A percentile compares a stretch with the other conserved stretches of the same genome.
Evolutionary conservation across 2,888 invertebrate genomes (phyloP).

Genomic region (Pristionchus entomophagus): DNA sequence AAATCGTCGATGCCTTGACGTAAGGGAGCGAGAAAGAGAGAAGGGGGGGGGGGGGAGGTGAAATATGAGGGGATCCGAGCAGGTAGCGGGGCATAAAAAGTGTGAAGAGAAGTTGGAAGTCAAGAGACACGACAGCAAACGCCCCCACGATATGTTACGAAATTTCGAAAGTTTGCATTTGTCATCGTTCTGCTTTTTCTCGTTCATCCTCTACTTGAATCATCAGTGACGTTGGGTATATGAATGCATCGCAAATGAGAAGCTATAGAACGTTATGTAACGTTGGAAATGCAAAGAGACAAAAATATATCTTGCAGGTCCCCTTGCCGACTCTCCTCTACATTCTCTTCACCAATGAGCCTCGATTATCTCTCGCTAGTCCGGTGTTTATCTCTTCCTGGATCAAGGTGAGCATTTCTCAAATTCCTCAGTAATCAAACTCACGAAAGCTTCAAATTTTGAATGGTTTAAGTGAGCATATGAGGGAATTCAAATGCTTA

Average conservation of each 20-base stretch:
- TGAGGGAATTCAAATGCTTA: not conserved
- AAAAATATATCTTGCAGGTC: slow-evolving; percentile 59
- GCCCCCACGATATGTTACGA: not conserved
- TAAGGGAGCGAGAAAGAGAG: slow-evolving; percentile 6
- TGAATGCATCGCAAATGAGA: too few species aligned
- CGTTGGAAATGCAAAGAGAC: not conserved
- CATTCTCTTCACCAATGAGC: slow-evolving; percentile 74
- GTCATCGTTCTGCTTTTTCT: too few species aligned
- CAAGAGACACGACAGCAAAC: not conserved
- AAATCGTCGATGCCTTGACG: not conserved
- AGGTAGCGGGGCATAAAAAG: slow-evolving; percentile 21
- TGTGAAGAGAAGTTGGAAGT: slow-evolving; percentile 30
- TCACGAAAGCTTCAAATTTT: not conserved
- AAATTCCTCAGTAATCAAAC: not conserved
- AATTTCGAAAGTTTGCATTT: not conserved
- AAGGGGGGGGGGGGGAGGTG: not conserved
- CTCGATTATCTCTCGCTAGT: slow-evolving; percentile 69
- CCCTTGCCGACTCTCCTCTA: slow-evolving; percentile 73
- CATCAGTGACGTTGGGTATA: too few species aligned
- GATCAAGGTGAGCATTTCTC: slow-evolving; percentile 56
- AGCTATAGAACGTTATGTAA: not conserved
- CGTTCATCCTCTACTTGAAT: too few species aligned
- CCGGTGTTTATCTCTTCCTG: slow-evolving; percentile 73
- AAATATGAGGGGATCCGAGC: not conserved
- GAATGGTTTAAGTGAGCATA: too few species aligned